Evolutionary conservation across 2,888 invertebrate genomes (phyloP).

Genomic region (Dolichomitus sp.): DNA sequence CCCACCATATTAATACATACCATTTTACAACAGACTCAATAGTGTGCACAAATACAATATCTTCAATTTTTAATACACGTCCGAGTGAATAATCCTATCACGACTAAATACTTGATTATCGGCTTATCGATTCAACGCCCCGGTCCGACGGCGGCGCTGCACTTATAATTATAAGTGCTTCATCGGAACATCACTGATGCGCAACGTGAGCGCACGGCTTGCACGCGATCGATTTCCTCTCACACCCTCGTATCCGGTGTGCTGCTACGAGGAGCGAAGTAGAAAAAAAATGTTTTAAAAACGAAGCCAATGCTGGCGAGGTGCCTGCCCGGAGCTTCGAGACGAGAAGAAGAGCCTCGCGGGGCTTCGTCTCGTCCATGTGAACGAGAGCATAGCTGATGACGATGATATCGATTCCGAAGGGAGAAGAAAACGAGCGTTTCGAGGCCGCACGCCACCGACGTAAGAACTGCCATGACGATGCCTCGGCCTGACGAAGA

Average conservation of each 20-base stretch:
- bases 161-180: slow-evolving; percentile 24
- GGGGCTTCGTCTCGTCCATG: slow-evolving; percentile 65
- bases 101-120: slow-evolving; percentile 29
- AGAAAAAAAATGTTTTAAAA: slow-evolving; percentile 11
- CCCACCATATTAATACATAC: neutral
- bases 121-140: slow-evolving; percentile 37
- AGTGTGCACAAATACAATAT: neutral
- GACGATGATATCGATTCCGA: slow-evolving; percentile 81
- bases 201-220: slow-evolving; percentile 4
- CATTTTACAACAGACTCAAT: slow-evolving; percentile 9
- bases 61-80: slow-evolving; percentile 12
- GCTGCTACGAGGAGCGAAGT: neutral
- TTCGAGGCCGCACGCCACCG: slow-evolving; percentile 55
- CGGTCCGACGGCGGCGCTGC: neutral
- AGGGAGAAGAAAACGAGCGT: slow-evolving; percentile 74
- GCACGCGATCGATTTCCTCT: slow-evolving; percentile 43
- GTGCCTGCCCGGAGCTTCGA: slow-evolving; percentile 6
- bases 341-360: slow-evolving; percentile 42
- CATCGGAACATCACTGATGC: slow-evolving; percentile 35
- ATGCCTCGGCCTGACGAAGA: slow-evolving; percentile 61
- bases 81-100: slow-evolving; percentile 27
- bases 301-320: slow-evolving; percentile 5
- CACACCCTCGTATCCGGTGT: slow-evolving; percentile 47
- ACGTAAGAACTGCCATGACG: slow-evolving; percentile 21
- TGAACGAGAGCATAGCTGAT: slow-evolving; percentile 74